A percentile compares a stretch with the other conserved stretches of the same genome.
phyloP scores from a whole-genome alignment of 2,113 vertebrate species.

The Herpailurus yagouaroundi region DNA sequence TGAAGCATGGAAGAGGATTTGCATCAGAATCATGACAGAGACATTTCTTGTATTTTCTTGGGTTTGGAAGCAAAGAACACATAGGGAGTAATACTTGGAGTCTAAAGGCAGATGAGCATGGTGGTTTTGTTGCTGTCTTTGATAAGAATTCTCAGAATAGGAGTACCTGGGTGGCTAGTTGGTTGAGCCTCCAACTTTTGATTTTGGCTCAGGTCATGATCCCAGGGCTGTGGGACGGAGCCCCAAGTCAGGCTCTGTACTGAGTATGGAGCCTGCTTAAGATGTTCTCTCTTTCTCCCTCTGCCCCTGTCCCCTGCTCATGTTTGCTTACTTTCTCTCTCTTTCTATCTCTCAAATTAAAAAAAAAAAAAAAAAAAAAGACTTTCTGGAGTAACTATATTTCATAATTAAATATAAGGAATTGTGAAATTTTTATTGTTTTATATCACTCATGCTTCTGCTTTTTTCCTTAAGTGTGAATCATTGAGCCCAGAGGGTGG shows the following conservation, averaged over 20 bases:
- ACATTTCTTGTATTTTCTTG: neutral
- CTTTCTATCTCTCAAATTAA: too few species aligned
- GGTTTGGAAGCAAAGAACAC: neutral
- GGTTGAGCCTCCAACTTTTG: too few species aligned
- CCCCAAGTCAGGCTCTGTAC: too few species aligned
- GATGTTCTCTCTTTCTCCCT: too few species aligned
- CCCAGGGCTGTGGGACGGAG: too few species aligned
- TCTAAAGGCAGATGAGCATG: neutral
- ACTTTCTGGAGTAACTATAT: neutral
- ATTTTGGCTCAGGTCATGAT: too few species aligned
- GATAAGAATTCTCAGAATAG: neutral
- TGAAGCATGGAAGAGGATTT: neutral
- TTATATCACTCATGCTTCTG: neutral
- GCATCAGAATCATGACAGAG: neutral
- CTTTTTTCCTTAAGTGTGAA: neutral
- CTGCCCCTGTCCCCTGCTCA: too few species aligned
- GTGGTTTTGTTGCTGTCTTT: neutral
- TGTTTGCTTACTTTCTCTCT: too few species aligned
- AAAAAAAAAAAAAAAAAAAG: too few species aligned
- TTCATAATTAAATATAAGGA: neutral
- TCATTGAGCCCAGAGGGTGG: neutral
- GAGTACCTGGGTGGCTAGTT: too few species aligned
- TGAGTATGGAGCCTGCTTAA: too few species aligned
- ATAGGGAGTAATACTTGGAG: neutral
- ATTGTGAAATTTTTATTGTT: neutral